A percentile compares a stretch with the other conserved stretches of the same genome.
Evolutionary conservation across 1,140 invertebrate species (phyloP).

Genomic region (Phymastichus coffea): DNA sequence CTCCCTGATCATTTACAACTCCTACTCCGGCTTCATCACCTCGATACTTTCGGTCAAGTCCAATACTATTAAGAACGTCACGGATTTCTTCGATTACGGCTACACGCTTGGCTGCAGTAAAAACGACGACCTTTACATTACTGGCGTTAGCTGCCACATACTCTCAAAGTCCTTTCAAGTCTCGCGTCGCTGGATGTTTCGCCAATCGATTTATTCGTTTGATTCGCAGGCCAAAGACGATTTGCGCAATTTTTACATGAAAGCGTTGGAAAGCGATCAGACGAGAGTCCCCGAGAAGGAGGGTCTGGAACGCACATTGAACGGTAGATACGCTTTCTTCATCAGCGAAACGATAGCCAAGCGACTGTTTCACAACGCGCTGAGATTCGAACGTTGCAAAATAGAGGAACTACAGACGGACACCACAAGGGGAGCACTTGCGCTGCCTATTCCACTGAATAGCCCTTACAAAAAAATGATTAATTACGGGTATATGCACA

Average conservation of each 20-base stretch:
- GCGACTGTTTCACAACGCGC: conserved; percentile 43
- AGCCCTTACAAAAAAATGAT: conserved; percentile 54
- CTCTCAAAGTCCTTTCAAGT: too few species aligned
- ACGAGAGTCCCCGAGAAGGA: conserved; percentile 43
- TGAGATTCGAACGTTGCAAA: conserved; percentile 49
- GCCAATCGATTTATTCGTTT: neutral
- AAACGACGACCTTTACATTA: conserved; percentile 49
- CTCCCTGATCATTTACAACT: conserved; percentile 62
- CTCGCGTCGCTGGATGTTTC: too few species aligned
- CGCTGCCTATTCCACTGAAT: conserved; percentile 48
- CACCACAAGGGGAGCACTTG: conserved; percentile 45
- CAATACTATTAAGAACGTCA: conserved; percentile 59
- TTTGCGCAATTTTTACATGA: conserved; percentile 50
- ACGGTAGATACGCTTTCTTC: conserved; percentile 54
- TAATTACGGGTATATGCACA: conserved; percentile 46
- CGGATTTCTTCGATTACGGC: conserved; percentile 60
- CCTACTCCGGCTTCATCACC: conserved; percentile 65
- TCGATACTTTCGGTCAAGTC: conserved; percentile 65
- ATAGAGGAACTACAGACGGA: conserved; percentile 47
- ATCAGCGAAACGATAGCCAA: conserved; percentile 51
- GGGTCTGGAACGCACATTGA: conserved; percentile 46
- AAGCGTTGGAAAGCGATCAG: conserved; percentile 49
- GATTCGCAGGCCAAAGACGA: conserved; percentile 4
- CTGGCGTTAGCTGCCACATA: conserved; percentile 39
- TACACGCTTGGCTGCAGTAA: conserved; percentile 62